These are phyloP conservation scores for Pseudopleuronectes americanus DNA, from an alignment of 2,797 vertebrate species.

Conservation along the genomic window DNA sequence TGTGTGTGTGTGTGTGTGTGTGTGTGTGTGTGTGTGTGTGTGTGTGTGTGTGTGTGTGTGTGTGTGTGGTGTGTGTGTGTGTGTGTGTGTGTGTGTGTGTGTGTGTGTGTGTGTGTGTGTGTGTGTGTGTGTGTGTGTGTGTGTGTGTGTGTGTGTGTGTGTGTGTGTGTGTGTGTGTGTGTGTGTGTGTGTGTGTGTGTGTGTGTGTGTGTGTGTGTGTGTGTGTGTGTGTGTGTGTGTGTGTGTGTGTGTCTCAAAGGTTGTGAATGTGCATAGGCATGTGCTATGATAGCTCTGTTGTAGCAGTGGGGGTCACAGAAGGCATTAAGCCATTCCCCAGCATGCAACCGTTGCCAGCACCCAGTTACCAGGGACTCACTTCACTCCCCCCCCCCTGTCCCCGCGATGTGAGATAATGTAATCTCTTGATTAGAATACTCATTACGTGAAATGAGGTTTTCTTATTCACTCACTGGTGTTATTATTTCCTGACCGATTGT, in stretches of 20 bases:
- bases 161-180: slow-evolving; percentile 19
- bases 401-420: slow-evolving; percentile 77
- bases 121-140: slow-evolving; percentile 23
- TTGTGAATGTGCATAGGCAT: slow-evolving; percentile 47
- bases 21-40: slow-evolving; percentile 14
- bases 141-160: slow-evolving; percentile 16
- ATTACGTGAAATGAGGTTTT: slow-evolving; percentile 83
- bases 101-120: slow-evolving; percentile 12
- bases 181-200: slow-evolving; percentile 15
- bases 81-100: slow-evolving; percentile 18
- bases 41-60: slow-evolving; percentile 16
- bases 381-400: slow-evolving; percentile 47
- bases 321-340: slow-evolving; percentile 62
- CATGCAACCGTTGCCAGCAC: slow-evolving; percentile 60
- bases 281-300: slow-evolving; percentile 51
- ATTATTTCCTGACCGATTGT: slow-evolving; percentile 79
- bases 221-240: slow-evolving; percentile 21
- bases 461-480: slow-evolving; percentile 80
- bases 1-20: slow-evolving; percentile 14
- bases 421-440: slow-evolving; percentile 85
- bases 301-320: slow-evolving; percentile 49
- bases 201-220: slow-evolving; percentile 14
- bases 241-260: slow-evolving; percentile 8
- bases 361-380: slow-evolving; percentile 66
- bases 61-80: slow-evolving; percentile 18